Base-by-base conservation (phyloP, 2,888 invertebrate species). In the Macroteleia sp. region DNA sequence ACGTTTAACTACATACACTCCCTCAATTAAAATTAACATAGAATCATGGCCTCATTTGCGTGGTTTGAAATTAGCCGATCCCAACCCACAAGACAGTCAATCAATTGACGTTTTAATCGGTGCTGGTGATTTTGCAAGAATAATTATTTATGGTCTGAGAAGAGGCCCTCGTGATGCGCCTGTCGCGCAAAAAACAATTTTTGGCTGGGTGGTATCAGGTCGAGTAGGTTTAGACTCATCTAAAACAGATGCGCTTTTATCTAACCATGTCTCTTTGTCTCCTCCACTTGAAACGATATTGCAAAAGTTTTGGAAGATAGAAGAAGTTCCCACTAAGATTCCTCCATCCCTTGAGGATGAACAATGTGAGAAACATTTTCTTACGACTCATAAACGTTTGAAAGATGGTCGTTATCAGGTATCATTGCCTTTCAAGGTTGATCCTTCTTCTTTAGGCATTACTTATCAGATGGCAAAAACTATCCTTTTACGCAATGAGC, bases 1-100 rank as follows among this genome's bases (percentile, higher is more conserved):
- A n/a, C n/a, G n/a, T n/a, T n/a, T n/a, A n/a, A n/a, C n/a, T n/a
- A n/a, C n/a, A n/a, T n/a, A n/a, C n/a, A n/a, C n/a, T n/a, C n/a
- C n/a, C n/a, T n/a, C n/a, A n/a, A n/a, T n/a, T n/a, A n/a, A n/a
- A n/a, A n/a, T n/a, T n/a, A n/a, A n/a, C n/a, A n/a, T n/a, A n/a
- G n/a, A 25, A 5, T 25, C 25, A 25, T 56, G 56, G 41, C 28
- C 56, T 10, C 41, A 56, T 17, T 12, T 56, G 8, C 3, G 9
- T 17, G 8, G 10, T 1, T 41, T 56, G 28, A 10, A 39, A 19
- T 28, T 56, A 22, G 56, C 56, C 10, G 56, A 56, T 28, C 41
- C 41, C 6, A 19, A 56, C 1, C 28, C 56, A 1, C 5, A 17
- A 1, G 2, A 0, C 1, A 3, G n/a, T n/a, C 0, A n/a, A 4